Conservation (phyloP, 2,113 vertebrate genomes). For the Phaethon lepturus region DNA sequence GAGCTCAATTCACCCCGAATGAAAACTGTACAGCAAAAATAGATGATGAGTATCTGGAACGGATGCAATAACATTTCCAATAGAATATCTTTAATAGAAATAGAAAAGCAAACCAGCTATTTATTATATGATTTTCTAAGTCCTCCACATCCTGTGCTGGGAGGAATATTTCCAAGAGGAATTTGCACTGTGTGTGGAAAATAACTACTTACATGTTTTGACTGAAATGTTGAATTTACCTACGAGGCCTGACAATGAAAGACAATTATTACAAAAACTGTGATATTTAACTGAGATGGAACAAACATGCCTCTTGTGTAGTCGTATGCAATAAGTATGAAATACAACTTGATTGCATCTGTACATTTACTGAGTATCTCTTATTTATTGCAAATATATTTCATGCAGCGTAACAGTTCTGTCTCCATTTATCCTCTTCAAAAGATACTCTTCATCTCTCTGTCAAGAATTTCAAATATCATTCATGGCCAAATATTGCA, state of each 20-base stretch:
- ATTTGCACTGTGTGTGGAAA: not conserved
- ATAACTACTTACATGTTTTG: not conserved
- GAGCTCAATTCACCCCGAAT: not conserved
- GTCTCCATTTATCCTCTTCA: constrained; percentile 10
- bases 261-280: not conserved
- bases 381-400: not conserved
- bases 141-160: not conserved
- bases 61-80: not conserved
- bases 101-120: not conserved
- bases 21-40: not conserved
- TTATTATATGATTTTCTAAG: not conserved
- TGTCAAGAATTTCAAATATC: constrained; percentile 12
- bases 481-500: not conserved
- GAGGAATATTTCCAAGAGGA: constrained; percentile 1
- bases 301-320: not conserved
- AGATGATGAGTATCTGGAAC: not conserved
- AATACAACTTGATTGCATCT: not conserved
- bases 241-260: not conserved
- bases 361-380: not conserved
- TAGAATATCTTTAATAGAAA: not conserved
- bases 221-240: not conserved
- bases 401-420: not conserved
- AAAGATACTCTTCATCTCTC: not conserved
- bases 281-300: not conserved
- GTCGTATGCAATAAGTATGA: not conserved